Evolutionary conservation across 2,113 vertebrate species (phyloP), one percentile per base, ranked within the genome.

Genomic region (Megaceryle torquata): DNA sequence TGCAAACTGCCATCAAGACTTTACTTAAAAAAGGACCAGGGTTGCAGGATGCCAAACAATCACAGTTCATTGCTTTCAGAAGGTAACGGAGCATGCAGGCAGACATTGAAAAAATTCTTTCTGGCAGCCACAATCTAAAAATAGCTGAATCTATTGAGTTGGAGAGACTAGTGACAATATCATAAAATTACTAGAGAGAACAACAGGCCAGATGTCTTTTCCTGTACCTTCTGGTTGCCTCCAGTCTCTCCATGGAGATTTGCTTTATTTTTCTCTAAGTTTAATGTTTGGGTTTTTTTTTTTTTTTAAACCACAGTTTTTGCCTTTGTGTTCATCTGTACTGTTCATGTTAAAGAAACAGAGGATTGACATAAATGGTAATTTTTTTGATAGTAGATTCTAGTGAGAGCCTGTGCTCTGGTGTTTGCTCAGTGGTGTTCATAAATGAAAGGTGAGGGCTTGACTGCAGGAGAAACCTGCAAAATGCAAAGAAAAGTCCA

Each of bases 61-160:
- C 98, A 8, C 99, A 99, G 68, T 99, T 99, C 96, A 98, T 99
- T 97, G 98, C 99, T 76, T 99, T 99, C 96, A 98, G 97, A 97
- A 98, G 98, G 99, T 99, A 98, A 95, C 0, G 1, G 86, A 83
- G 31, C 37, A 31, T 44, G 10, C 82, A 78, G 39, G 15, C 54
- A 83, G 54, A 53, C 10, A 9, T 2, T 50, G 64, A 59, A 86
- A 86, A 87, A 51, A 86, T 41, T n/a, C 46, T 60, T 91, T 33
- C 53, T 85, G 43, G 56, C 65, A 79, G 41, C 48, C 48, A 44
- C n/a, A 46, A 0, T 53, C 59, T 92, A 86, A 91, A 96, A 78
- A 85, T 29, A 79, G 22, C 20, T 78, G 59, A 41, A 26, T 48
- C 6, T 44, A 6, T 35, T 56, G 50, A 77, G 50, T 9, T 84